phyloP scores from a whole-genome alignment of 2,113 vertebrate species.

The Chloebia gouldiae region DNA sequence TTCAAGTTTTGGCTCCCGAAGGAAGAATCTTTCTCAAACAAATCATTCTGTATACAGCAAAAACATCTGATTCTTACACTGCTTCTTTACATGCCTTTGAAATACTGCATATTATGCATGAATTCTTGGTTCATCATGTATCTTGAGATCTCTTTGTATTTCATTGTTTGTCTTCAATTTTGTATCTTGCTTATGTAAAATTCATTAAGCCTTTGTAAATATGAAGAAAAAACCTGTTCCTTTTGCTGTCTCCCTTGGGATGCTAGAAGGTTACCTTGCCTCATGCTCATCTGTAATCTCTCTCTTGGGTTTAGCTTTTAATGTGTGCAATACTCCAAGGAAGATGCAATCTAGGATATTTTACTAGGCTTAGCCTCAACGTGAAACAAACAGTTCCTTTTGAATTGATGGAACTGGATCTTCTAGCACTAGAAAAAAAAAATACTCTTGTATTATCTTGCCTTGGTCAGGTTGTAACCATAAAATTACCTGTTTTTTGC shows the following conservation, averaged over 20 bases:
- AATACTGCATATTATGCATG: conserved; percentile 42
- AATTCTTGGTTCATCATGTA: conserved; percentile 18
- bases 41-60: background rate
- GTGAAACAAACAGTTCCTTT: background rate
- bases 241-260: conserved; percentile 29
- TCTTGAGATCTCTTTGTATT: conserved; percentile 48
- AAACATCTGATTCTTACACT: background rate
- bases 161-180: conserved; percentile 52
- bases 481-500: background rate
- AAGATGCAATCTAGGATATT: background rate
- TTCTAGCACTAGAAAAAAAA: background rate
- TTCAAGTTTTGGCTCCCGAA: background rate
- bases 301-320: conserved; percentile 23
- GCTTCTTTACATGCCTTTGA: conserved; percentile 30
- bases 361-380: background rate
- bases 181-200: conserved; percentile 53
- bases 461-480: background rate
- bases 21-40: background rate
- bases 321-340: background rate
- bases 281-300: background rate
- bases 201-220: conserved; percentile 55
- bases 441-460: background rate
- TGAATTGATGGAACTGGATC: background rate
- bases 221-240: background rate
- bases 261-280: conserved; percentile 46